Conservation (phyloP, 53 echinoderm and acorn worm species). For the Hippasteria phrygiana region DNA sequence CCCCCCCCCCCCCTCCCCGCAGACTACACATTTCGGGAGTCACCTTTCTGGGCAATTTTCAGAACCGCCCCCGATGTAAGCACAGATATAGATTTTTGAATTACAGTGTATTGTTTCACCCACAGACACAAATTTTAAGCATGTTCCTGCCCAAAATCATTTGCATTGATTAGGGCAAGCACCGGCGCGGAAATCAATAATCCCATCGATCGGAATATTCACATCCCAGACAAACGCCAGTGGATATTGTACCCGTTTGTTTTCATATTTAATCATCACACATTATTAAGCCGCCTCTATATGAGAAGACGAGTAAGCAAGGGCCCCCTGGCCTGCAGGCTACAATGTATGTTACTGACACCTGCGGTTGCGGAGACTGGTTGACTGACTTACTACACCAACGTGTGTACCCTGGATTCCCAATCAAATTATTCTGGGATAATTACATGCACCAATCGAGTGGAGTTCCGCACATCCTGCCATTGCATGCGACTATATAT, state of each 20-base stretch:
- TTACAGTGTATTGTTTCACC: background rate
- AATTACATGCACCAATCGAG: too few species aligned
- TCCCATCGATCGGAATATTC: background rate
- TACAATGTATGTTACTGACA: background rate
- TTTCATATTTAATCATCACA: background rate
- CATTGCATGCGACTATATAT: too few species aligned
- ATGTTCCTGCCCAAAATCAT: background rate
- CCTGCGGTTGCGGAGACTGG: background rate
- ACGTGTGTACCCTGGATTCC: too few species aligned
- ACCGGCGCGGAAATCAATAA: background rate
- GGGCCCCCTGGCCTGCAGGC: background rate
- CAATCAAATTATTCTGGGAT: too few species aligned
- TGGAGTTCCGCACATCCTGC: too few species aligned
- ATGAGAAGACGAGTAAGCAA: too few species aligned
- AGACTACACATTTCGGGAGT: too few species aligned
- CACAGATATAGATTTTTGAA: background rate
- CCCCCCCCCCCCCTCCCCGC: too few species aligned
- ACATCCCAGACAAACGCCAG: background rate
- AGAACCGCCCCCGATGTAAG: too few species aligned
- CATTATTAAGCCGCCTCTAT: background rate
- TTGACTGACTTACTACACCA: too few species aligned
- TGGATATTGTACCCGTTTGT: background rate
- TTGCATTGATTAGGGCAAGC: background rate
- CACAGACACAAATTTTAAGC: too few species aligned
- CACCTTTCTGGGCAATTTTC: too few species aligned